Percentiles rank a stretch among this genome's conserved stretches.
Evolutionary conservation across 2,113 vertebrate species (phyloP).

Genomic region (Gallinago undulata): DNA sequence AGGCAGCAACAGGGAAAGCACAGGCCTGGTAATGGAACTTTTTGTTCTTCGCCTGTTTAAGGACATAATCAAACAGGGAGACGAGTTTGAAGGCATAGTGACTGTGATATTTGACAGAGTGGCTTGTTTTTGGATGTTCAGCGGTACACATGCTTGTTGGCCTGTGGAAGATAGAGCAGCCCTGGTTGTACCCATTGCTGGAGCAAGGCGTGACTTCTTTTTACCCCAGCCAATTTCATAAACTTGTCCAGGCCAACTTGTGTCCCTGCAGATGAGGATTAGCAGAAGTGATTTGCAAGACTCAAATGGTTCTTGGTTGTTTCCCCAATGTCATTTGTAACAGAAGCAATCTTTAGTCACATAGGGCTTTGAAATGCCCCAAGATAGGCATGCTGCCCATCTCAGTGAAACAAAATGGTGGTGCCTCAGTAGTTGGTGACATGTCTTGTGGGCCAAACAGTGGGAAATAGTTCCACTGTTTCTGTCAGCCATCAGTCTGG

Average conservation of each 20-base stretch:
- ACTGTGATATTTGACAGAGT: background rate
- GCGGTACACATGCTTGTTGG: background rate
- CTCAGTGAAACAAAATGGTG: background rate
- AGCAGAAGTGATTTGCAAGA: background rate
- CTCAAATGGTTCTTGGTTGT: background rate
- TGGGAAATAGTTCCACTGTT: background rate
- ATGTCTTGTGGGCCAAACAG: background rate
- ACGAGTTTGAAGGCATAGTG: background rate
- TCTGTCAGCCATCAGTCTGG: background rate
- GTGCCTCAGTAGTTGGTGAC: background rate
- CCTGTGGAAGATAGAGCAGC: background rate
- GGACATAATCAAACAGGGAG: background rate
- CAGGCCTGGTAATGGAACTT: background rate
- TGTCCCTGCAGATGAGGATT: background rate
- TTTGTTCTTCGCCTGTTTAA: background rate
- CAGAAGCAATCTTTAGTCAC: background rate
- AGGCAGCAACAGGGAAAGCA: background rate
- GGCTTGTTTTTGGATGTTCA: background rate
- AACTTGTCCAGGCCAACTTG: background rate
- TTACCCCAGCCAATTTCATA: background rate
- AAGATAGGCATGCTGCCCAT: background rate
- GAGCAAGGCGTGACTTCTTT: background rate
- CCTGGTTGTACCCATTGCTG: background rate
- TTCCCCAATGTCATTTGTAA: background rate
- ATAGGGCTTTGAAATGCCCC: fast-evolving